These are phyloP conservation scores for Coilia nasus DNA, from an alignment of 2,797 vertebrate species.

Conservation along the genomic window DNA sequence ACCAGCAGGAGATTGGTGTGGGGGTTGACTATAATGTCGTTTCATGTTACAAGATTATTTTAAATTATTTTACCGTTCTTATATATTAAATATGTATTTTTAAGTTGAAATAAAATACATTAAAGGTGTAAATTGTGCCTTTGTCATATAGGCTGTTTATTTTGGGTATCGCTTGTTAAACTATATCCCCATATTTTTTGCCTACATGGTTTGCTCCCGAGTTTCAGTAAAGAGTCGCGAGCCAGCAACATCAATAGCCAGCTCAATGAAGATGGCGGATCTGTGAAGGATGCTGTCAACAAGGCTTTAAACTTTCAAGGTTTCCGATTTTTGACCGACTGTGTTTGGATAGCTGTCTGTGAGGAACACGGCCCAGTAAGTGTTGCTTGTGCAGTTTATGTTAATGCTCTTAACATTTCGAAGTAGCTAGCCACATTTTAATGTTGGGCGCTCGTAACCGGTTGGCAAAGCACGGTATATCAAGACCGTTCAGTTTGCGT, in stretches of 20 bases:
- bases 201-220: constrained; percentile 54
- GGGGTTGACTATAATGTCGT: background rate
- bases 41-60: background rate
- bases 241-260: constrained; percentile 45
- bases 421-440: constrained; percentile 17
- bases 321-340: background rate
- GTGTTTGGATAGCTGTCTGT: constrained; percentile 40
- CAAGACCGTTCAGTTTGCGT: constrained; percentile 1
- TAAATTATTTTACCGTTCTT: background rate
- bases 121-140: background rate
- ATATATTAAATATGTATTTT: background rate
- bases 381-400: background rate
- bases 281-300: constrained; percentile 56
- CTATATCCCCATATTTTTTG: constrained; percentile 7
- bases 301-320: constrained; percentile 47
- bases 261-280: constrained; percentile 67
- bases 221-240: constrained; percentile 57
- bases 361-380: constrained; percentile 45
- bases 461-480: background rate
- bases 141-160: background rate
- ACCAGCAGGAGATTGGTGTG: background rate
- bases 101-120: background rate
- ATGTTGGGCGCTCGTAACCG: constrained; percentile 5
- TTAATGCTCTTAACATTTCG: background rate
- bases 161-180: background rate